Percentiles rank a stretch among this genome's conserved stretches.
Conservation (phyloP, 1,140 invertebrate genomes). For the Antheraea pernyi region DNA sequence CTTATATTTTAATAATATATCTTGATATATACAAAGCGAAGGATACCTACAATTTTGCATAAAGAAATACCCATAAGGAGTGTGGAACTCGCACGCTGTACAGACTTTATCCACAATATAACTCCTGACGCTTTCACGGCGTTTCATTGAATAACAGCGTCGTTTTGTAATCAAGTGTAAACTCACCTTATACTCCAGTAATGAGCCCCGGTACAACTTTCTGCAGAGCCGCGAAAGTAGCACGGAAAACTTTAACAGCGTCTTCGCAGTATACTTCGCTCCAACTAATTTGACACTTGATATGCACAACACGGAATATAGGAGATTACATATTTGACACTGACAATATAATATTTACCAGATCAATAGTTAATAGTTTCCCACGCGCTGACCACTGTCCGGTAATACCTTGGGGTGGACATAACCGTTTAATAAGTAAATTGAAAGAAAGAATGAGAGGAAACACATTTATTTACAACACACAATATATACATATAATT, state of each 20-base stretch:
- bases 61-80: too few species aligned
- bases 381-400: conserved; percentile 49
- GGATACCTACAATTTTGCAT: too few species aligned
- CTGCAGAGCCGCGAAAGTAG: conserved; percentile 78
- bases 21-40: too few species aligned
- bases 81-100: too few species aligned
- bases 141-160: conserved; percentile 4
- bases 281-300: conserved; percentile 45
- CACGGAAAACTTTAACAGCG: conserved; percentile 77
- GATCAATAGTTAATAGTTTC: too few species aligned
- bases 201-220: conserved; percentile 77
- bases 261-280: conserved; percentile 51
- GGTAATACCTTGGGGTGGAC: conserved; percentile 40
- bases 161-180: conserved; percentile 31
- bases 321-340: background rate
- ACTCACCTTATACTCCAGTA: conserved; percentile 39
- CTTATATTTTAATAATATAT: too few species aligned
- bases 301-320: background rate
- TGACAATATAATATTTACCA: background rate
- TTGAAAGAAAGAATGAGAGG: too few species aligned
- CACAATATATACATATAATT: too few species aligned
- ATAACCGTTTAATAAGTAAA: too few species aligned
- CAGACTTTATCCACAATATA: too few species aligned
- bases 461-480: too few species aligned
- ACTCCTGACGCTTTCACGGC: too few species aligned